Evolutionary conservation across 92 coral and sea anemone species (phyloP), one percentile per base, ranked within the genome.

Genomic region (Blastomussa wellsi): DNA sequence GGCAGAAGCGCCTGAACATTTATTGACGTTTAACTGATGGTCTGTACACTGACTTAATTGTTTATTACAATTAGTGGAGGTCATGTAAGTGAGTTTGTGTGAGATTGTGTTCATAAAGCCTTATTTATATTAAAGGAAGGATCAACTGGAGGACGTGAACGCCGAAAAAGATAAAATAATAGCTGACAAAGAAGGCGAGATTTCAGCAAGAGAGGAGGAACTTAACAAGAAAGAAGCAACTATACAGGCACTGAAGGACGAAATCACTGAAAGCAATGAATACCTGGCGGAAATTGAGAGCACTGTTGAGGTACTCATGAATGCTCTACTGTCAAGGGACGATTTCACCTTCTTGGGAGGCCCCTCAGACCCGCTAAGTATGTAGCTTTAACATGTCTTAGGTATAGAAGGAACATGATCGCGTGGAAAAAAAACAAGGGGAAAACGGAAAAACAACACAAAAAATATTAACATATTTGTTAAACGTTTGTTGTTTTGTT

Each of bases 251-350:
- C 89, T 96, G 68, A 93, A 92, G 72, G 92, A 91, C 10, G 99
- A 96, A 78, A 94, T 96, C 81, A 90, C 88, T 60, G 99, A 96
- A 44, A 94, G 93, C 74, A 94, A 94, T 48, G 94, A 95, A 72
- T 93, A 88, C 77, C 83, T 96, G 17, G 86, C 89, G n/a, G 93
- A 91, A 75, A 90, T 96, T 35, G 99, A 94, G 83, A 97, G 94
- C 11, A 76, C 88, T 35, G 85, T 84, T 36, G 94, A 92, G 86
- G 87, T 85, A 41, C 57, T 41, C 2, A 41, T 7, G 7, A 3
- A 9, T 9, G 19, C 78, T 28, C 48, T 41, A 7, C 78, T 26
- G 79, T 49, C 35, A 5, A 5, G 24, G 22, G 29, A 22, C 10
- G 10, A 24, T 24, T 19, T 57, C 7, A 57, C 65, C 12, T 44